These are phyloP conservation scores for Scaptomyza flava DNA, from an alignment of 2,888 invertebrate species.

Conservation along the genomic window DNA sequence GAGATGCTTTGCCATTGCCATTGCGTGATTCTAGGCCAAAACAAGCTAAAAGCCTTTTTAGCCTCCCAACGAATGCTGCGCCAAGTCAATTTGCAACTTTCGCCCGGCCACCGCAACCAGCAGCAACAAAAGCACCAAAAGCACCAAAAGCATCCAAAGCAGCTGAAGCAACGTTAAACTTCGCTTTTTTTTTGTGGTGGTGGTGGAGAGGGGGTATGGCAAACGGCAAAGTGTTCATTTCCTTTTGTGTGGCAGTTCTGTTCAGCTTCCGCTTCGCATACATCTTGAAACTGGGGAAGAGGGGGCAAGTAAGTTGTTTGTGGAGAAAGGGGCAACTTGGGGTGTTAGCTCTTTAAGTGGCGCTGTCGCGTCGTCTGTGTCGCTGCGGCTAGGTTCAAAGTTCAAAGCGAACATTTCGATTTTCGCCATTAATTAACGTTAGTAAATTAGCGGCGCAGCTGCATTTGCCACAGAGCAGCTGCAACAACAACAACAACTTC, in stretches of 20 bases:
- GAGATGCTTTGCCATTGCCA: conserved; percentile 11
- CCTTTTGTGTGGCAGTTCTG: conserved; percentile 62
- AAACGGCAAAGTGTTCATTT: conserved; percentile 67
- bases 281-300: conserved; percentile 2
- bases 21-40: conserved; percentile 34
- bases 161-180: conserved; percentile 7
- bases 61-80: conserved; percentile 26
- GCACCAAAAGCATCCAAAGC: conserved; percentile 1
- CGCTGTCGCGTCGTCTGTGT: conserved; percentile 41
- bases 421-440: conserved; percentile 73
- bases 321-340: not conserved
- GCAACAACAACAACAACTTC: not conserved
- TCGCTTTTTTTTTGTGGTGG: conserved; percentile 13
- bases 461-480: conserved; percentile 45
- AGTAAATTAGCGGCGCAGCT: conserved; percentile 72
- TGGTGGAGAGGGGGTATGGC: not conserved
- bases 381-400: conserved; percentile 64
- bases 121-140: not conserved
- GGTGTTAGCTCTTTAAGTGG: conserved; percentile 53
- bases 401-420: conserved; percentile 75
- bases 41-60: conserved; percentile 46
- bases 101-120: conserved; percentile 29
- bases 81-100: conserved; percentile 69
- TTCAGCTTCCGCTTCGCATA: conserved; percentile 19
- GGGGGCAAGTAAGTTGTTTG: not conserved